Evolutionary conservation across 1,140 invertebrate genomes (phyloP).

Genomic region (Drosophila parvula): DNA sequence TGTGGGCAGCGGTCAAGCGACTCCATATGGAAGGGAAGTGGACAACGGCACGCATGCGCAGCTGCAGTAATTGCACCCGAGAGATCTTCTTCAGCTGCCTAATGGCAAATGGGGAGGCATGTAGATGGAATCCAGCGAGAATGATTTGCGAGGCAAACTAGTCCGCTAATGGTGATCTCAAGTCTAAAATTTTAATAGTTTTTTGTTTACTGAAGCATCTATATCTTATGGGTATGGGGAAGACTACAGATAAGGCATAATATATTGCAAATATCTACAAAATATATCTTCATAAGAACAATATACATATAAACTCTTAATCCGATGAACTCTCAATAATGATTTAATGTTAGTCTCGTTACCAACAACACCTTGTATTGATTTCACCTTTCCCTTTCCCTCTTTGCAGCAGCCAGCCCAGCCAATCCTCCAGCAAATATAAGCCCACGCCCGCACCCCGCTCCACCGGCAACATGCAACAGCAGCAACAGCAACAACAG

Average conservation of each 20-base stretch:
- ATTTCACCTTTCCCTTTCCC: background rate
- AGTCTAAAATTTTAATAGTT: background rate
- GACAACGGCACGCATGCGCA: constrained; percentile 65
- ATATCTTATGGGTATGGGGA: no score
- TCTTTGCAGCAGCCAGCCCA: constrained; percentile 46
- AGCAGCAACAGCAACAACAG: constrained; percentile 21
- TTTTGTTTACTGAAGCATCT: no score
- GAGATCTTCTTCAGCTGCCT: constrained; percentile 11
- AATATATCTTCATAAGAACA: no score
- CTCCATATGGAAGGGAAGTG: constrained; percentile 55
- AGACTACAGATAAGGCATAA: no score
- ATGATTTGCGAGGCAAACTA: constrained; percentile 7
- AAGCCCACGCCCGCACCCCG: constrained; percentile 74
- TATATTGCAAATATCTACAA: no score
- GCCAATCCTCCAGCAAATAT: constrained; percentile 32
- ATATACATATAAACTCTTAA: background rate
- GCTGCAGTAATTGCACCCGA: constrained; percentile 45
- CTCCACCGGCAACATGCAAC: constrained; percentile 65
- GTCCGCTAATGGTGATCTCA: background rate
- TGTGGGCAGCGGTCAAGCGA: constrained; percentile 42
- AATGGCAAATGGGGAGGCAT: constrained; percentile 29
- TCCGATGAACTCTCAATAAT: background rate
- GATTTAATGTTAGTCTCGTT: background rate
- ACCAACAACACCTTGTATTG: background rate
- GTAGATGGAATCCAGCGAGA: background rate